phyloP scores from a whole-genome alignment of 2,797 vertebrate species.

The Tangara arthus region DNA sequence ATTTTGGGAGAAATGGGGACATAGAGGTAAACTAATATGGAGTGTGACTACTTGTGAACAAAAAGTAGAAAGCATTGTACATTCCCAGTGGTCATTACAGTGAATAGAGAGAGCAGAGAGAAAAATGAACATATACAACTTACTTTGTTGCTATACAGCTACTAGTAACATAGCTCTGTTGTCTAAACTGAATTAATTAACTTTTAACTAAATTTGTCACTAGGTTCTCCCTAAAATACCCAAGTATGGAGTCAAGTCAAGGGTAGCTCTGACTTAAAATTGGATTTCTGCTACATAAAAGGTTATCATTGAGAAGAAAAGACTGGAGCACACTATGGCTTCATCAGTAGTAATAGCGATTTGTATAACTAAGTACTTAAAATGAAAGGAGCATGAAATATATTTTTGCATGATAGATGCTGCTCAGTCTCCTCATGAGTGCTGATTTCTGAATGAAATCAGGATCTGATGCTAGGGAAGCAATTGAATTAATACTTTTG shows the following conservation, averaged over 20 bases:
- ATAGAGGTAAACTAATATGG: neutral
- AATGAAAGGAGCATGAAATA: neutral
- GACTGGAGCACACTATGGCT: neutral
- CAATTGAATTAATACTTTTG: constrained; percentile 48
- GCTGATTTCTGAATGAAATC: constrained; percentile 44
- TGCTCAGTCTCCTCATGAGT: neutral
- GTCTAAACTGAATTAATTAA: neutral
- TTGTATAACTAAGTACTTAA: neutral
- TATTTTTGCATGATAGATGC: neutral
- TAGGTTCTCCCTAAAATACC: neutral
- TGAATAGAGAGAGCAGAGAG: neutral
- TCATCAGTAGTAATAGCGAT: neutral
- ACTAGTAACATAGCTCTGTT: neutral
- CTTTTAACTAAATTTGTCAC: neutral
- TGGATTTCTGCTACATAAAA: neutral
- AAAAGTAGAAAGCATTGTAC: neutral
- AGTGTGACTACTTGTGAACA: neutral
- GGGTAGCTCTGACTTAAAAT: neutral
- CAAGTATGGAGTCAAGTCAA: neutral
- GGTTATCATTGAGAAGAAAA: neutral
- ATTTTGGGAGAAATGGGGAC: neutral
- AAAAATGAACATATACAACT: neutral
- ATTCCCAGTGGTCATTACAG: neutral
- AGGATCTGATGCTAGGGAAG: neutral
- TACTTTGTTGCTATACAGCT: neutral